phyloP scores from a whole-genome alignment of 2,888 invertebrate genomes.

The Xestia sexstrigata region DNA sequence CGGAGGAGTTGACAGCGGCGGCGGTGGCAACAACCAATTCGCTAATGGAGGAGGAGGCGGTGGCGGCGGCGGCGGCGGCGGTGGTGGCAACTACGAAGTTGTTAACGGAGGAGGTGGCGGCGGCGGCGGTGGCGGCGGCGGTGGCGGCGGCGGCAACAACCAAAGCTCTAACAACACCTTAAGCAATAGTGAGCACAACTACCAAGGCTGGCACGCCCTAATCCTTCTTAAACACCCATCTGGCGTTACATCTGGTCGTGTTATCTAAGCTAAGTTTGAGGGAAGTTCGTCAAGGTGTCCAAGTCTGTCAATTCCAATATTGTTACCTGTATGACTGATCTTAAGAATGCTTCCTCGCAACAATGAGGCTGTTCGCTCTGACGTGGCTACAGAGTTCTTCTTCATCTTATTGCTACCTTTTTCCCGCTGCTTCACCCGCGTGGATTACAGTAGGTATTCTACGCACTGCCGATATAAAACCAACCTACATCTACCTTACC shows the following conservation, averaged over 20 bases:
- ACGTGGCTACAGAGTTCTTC: background rate
- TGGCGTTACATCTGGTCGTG: background rate
- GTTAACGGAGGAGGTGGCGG: background rate
- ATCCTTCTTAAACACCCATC: background rate
- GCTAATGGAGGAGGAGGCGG: background rate
- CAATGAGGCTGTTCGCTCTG: background rate
- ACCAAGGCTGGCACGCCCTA: conserved; percentile 1
- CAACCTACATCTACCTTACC: background rate
- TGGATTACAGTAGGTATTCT: background rate
- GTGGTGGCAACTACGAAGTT: background rate
- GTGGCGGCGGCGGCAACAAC: background rate
- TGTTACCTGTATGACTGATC: background rate
- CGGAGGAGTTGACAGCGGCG: background rate
- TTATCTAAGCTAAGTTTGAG: background rate
- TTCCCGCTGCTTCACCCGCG: background rate
- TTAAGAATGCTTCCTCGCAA: background rate
- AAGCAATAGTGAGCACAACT: background rate
- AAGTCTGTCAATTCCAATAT: background rate
- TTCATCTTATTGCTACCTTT: background rate
- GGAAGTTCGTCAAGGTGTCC: background rate
- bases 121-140: too few relatives aligned
- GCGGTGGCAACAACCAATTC: background rate
- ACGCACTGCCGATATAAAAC: background rate
- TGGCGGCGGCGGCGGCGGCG: background rate
- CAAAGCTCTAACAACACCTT: background rate